Percentiles rank a stretch among this genome's conserved stretches.
phyloP scores from a whole-genome alignment of 2,797 vertebrate genomes.

The Ctenochaetus hawaiiensis region DNA sequence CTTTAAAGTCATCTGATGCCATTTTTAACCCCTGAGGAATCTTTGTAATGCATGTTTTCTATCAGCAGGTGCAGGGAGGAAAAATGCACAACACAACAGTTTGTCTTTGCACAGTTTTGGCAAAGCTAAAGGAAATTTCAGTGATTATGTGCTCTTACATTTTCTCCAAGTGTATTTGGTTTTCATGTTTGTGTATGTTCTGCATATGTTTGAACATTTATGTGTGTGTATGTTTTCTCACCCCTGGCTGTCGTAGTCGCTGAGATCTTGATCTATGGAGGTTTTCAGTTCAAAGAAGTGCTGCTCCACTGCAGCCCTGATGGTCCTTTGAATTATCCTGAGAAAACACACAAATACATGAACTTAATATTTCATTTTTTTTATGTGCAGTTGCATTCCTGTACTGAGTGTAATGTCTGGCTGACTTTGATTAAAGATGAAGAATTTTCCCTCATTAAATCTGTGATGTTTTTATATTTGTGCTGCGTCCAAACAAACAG shows the following conservation, averaged over 20 bases:
- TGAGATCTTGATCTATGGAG: slow-evolving; percentile 90
- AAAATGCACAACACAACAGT: neutral
- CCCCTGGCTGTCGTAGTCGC: slow-evolving; percentile 79
- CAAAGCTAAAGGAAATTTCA: neutral
- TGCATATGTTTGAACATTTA: neutral
- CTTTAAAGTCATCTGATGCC: slow-evolving; percentile 30
- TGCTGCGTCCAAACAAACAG: no score
- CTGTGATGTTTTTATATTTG: no score
- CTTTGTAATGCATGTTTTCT: slow-evolving; percentile 1
- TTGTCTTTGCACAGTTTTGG: neutral
- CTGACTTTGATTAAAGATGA: no score
- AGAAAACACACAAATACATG: slow-evolving; percentile 33
- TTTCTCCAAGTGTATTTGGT: neutral
- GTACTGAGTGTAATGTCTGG: no score
- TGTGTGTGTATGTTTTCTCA: slow-evolving; percentile 52
- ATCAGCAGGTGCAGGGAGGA: slow-evolving; percentile 23
- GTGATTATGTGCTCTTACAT: neutral
- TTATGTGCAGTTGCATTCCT: neutral
- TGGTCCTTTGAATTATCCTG: slow-evolving; percentile 93
- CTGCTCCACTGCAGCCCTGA: slow-evolving; percentile 93
- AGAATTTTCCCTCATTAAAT: no score
- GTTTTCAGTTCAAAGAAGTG: slow-evolving; percentile 94
- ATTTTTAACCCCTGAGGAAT: slow-evolving; percentile 20
- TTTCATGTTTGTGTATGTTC: neutral
- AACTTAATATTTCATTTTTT: neutral